Base-by-base conservation (phyloP, 2,797 vertebrate species). In the Sparidentex hasta region DNA sequence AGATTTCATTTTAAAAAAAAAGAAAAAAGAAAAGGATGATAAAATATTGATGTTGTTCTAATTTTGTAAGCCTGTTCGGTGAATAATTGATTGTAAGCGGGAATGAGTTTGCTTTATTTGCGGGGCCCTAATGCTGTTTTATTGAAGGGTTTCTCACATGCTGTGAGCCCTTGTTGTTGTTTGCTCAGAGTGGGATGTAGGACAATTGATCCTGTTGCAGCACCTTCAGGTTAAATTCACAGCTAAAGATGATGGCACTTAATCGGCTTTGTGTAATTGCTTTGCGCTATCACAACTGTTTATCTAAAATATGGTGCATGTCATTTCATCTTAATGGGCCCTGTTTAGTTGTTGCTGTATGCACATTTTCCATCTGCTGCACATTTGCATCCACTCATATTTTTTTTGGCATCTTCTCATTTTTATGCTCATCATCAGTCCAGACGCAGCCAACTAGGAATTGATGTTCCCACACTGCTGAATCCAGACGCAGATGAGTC, bases 11-110 rank as follows among this genome's bases (percentile, higher is more conserved):
- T n/a, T n/a, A n/a, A n/a, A n/a, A n/a, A n/a, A n/a, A 5, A 38
- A 65, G 48, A 54, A 29, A 17, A 33, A 70, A 41, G 27, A 20
- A 54, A 64, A 66, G 16, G 29, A 58, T 38, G 61, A 56, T 90
- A 5, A 90, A 90, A 88, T 90, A 92, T 86, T 88, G 68, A 93
- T 86, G 76, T 57, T 80, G 84, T 62, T 89, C 83, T 89, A 85
- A 90, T 89, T 92, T 89, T 87, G 76, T 76, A 65, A 79, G 79
- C 27, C 66, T 86, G 52, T 80, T 81, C 57, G 43, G 61, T 88
- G 64, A 93, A 94, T 91, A 89, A 92, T 91, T 90, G 20, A 93
- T 92, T 83, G 27, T 73, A 55, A 17, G 11, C 20, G 56, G 69
- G 71, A 74, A 70, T 46, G 0, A 67, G 59, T 79, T 78, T 72